These are phyloP conservation scores for Diaprepes abbreviatus DNA, from an alignment of 2,888 invertebrate species.

Conservation along the genomic window DNA sequence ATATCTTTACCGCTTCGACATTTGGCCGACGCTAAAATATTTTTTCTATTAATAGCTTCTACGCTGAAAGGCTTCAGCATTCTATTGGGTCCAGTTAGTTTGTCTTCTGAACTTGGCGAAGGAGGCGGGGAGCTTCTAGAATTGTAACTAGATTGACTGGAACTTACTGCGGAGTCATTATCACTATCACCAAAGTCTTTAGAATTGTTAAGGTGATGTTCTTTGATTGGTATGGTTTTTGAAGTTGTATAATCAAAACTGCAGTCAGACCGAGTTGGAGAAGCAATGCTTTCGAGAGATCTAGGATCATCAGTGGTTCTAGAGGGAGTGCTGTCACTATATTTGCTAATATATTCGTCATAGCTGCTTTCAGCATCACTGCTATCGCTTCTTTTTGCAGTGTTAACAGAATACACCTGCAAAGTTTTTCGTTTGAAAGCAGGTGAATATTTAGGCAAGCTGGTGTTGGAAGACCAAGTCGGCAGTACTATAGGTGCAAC, in stretches of 20 bases:
- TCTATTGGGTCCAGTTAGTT: conserved; percentile 68
- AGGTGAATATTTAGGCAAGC: conserved; percentile 84
- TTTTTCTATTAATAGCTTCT: conserved; percentile 88
- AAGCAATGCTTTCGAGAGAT: conserved; percentile 73
- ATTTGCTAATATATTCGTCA: conserved; percentile 50
- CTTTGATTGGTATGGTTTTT: conserved; percentile 36
- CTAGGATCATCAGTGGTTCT: conserved; percentile 65
- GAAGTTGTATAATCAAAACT: conserved; percentile 70
- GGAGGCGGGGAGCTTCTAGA: conserved; percentile 82
- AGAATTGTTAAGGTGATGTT: conserved; percentile 37
- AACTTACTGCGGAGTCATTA: conserved; percentile 90
- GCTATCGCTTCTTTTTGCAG: conserved; percentile 49
- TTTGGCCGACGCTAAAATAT: conserved; percentile 88
- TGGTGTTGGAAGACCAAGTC: conserved; percentile 63
- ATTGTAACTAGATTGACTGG: conserved; percentile 83
- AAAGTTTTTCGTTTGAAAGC: conserved; percentile 84
- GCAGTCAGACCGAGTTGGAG: conserved; percentile 72
- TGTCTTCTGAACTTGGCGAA: conserved; percentile 71
- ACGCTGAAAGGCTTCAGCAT: conserved; percentile 85
- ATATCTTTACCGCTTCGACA: conserved; percentile 85
- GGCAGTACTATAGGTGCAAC: conserved; percentile 56
- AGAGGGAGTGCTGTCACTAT: conserved; percentile 51
- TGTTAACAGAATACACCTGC: conserved; percentile 71
- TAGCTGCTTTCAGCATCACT: conserved; percentile 43
- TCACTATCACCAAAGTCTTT: conserved; percentile 78